phyloP scores from a whole-genome alignment of 2,797 vertebrate species.

The Peromyscus aztecus region DNA sequence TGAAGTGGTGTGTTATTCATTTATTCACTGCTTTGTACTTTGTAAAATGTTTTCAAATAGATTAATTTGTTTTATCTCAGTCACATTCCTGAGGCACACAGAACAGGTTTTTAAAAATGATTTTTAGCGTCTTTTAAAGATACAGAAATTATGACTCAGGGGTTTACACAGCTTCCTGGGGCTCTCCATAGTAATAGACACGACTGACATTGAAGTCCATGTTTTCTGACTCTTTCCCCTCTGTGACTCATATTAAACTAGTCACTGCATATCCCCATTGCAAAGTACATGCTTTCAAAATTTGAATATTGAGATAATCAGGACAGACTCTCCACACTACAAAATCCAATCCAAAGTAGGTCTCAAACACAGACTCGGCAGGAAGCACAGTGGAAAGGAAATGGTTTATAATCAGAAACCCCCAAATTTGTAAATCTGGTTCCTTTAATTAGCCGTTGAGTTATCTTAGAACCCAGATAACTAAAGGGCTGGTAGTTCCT shows the following conservation, averaged over 20 bases:
- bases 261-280: not conserved
- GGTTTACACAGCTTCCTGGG: not conserved
- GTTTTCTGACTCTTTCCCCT: not conserved
- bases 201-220: not conserved
- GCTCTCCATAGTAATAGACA: not conserved
- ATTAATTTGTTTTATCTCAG: constrained; percentile 55
- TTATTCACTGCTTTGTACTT: constrained; percentile 57
- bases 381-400: not conserved
- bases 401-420: not conserved
- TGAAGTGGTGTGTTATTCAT: constrained; percentile 23
- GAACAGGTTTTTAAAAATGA: not conserved
- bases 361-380: not conserved
- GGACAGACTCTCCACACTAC: not conserved
- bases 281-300: constrained; percentile 2
- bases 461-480: not conserved
- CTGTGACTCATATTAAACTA: not conserved
- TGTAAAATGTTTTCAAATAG: constrained; percentile 43
- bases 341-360: not conserved
- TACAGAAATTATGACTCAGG: not conserved
- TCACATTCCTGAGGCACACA: not conserved
- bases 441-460: not conserved
- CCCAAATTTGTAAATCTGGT: not conserved
- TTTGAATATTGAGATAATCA: constrained; percentile 34
- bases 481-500: not conserved
- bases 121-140: constrained; percentile 56